Conservation (phyloP, 1,140 invertebrate species). For the Plodia interpunctella region DNA sequence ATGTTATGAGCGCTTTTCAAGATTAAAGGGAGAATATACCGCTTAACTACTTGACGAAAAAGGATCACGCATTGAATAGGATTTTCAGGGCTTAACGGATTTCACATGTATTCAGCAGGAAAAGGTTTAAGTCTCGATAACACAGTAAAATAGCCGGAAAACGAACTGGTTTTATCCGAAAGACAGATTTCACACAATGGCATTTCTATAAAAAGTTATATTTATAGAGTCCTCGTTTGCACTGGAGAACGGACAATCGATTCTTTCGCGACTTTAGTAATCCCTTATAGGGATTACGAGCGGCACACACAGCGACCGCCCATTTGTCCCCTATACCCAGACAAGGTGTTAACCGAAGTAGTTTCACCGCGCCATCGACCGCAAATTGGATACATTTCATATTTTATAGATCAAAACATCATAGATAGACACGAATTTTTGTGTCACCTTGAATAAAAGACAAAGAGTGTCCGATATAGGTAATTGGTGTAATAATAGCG, state of each 20-base stretch:
- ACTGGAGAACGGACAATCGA: constrained; percentile 19
- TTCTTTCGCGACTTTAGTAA: constrained; percentile 31
- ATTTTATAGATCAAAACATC: constrained; percentile 28
- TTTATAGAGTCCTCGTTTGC: constrained; percentile 4
- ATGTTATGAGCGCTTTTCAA: constrained; percentile 29
- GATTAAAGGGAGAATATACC: constrained; percentile 44
- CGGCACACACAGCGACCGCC: constrained; percentile 43
- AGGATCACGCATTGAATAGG: constrained; percentile 52
- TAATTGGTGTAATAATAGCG: constrained; percentile 65
- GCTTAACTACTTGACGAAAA: constrained; percentile 50
- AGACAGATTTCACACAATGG: background rate
- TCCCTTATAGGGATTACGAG: constrained; percentile 54
- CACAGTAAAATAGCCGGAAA: constrained; percentile 3
- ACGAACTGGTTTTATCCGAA: background rate
- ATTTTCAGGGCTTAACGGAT: constrained; percentile 62
- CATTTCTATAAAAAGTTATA: background rate
- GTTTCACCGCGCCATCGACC: constrained; percentile 29
- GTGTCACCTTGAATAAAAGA: background rate
- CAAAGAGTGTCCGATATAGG: background rate
- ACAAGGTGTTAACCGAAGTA: constrained; percentile 58
- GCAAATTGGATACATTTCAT: constrained; percentile 37
- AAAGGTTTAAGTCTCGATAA: constrained; percentile 21
- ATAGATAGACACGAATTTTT: background rate
- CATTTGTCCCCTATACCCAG: constrained; percentile 56
- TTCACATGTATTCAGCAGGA: constrained; percentile 47